Percentiles rank a stretch among this genome's conserved stretches.
Evolutionary conservation across 2,797 vertebrate genomes (phyloP).

Genomic region (Acanthopagrus latus): DNA sequence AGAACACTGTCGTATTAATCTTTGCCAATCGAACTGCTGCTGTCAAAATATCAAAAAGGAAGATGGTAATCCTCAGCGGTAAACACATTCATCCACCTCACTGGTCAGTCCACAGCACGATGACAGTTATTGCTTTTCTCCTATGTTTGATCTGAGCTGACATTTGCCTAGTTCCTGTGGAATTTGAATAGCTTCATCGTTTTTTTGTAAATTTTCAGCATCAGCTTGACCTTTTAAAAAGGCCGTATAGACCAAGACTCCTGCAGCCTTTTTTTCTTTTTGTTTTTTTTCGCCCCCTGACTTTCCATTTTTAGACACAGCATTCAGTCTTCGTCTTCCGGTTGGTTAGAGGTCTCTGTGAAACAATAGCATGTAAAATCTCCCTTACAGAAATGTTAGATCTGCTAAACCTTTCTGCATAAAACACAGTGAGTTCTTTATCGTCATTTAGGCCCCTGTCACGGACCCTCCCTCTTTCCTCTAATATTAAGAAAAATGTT

Average conservation of each 20-base stretch:
- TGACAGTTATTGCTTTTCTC: conserved; percentile 50
- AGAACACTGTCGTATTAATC: conserved; percentile 21
- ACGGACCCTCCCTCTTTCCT: not conserved
- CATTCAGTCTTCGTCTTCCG: conserved; percentile 14
- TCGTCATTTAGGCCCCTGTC: not conserved
- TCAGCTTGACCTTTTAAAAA: conserved; percentile 69
- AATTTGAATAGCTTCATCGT: conserved; percentile 69
- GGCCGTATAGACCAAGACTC: conserved; percentile 32
- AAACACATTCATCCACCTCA: conserved; percentile 45
- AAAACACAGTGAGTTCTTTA: not conserved
- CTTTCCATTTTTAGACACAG: conserved; percentile 58
- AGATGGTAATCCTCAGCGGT: conserved; percentile 30
- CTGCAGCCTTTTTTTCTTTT: not conserved
- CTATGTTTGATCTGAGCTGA: conserved; percentile 66
- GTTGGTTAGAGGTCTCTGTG: not conserved
- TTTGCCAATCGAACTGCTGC: conserved; percentile 28
- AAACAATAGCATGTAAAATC: not conserved
- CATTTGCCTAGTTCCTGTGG: conserved; percentile 73
- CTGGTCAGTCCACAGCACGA: conserved; percentile 30
- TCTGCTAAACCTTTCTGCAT: not conserved
- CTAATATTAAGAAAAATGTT: not conserved
- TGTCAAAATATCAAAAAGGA: conserved; percentile 58
- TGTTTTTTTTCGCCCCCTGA: not conserved
- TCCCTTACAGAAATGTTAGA: not conserved
- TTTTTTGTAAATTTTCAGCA: conserved; percentile 59